Conservation (phyloP, 2,113 vertebrate genomes). For the Scomber scombrus region DNA sequence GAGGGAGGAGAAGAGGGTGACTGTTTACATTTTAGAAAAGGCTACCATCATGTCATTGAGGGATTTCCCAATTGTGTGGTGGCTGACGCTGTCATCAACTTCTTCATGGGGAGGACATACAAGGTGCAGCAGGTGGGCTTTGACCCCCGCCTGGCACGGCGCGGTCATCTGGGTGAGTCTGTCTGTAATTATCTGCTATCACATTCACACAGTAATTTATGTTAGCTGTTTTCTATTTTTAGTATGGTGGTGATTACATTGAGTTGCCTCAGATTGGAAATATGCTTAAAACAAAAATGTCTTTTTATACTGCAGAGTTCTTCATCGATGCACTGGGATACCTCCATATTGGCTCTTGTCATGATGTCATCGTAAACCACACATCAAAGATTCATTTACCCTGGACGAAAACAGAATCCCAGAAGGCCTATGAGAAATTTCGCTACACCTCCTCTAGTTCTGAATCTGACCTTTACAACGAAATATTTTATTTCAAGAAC, state of each 20-base stretch:
- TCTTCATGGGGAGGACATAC: constrained; percentile 91
- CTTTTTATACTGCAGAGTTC: constrained; percentile 86
- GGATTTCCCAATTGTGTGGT: constrained; percentile 92
- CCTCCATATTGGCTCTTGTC: constrained; percentile 92
- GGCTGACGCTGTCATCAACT: constrained; percentile 92
- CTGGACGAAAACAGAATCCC: constrained; percentile 83
- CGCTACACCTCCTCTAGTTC: constrained; percentile 80
- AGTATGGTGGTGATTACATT: neutral
- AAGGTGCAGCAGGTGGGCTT: constrained; percentile 91
- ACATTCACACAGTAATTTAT: neutral
- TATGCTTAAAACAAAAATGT: neutral
- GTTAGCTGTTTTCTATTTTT: neutral
- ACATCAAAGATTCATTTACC: constrained; percentile 92
- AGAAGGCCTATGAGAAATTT: constrained; percentile 87
- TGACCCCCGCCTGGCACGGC: constrained; percentile 87
- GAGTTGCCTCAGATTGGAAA: neutral
- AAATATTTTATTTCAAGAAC: constrained; percentile 90
- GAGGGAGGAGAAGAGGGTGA: constrained; percentile 87
- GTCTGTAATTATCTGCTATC: neutral
- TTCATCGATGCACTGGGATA: constrained; percentile 91
- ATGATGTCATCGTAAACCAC: constrained; percentile 89
- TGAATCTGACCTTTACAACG: constrained; percentile 53
- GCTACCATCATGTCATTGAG: constrained; percentile 87
- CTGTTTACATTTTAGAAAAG: constrained; percentile 86
- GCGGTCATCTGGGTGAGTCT: constrained; percentile 90